Conservation (phyloP, 2,888 invertebrate genomes). For the Cyrtodaria siliqua region DNA sequence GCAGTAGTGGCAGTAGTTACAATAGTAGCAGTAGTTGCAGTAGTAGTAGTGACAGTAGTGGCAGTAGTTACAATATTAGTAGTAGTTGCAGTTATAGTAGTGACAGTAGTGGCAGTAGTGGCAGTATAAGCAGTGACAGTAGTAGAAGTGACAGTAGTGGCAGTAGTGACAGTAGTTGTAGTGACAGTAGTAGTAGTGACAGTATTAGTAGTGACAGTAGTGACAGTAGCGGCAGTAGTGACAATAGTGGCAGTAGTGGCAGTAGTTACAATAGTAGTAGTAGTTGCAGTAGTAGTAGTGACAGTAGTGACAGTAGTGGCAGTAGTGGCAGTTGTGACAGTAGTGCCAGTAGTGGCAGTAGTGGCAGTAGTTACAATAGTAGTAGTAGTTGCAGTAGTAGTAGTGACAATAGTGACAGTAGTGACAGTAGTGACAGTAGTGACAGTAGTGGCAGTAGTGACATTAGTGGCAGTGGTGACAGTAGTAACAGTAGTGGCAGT, state of each 20-base stretch:
- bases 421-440: constrained; percentile 10
- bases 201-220: neutral
- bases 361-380: constrained; percentile 11
- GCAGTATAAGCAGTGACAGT: neutral
- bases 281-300: no score
- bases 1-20: constrained; percentile 23
- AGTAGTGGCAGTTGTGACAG: constrained; percentile 23
- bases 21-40: constrained; percentile 29
- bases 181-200: neutral
- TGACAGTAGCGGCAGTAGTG: neutral
- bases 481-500: constrained; percentile 2
- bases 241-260: constrained; percentile 27
- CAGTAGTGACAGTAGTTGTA: neutral
- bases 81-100: constrained; percentile 3
- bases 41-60: constrained; percentile 14
- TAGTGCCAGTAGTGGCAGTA: constrained; percentile 18
- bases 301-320: constrained; percentile 22
- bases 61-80: neutral
- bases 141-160: neutral
- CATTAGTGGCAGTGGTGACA: constrained; percentile 19
- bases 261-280: constrained; percentile 18
- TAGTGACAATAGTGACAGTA: no score
- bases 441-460: constrained; percentile 18
- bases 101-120: neutral
- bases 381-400: neutral